Percentiles rank a stretch among this genome's conserved stretches.
phyloP scores from a whole-genome alignment of 2,113 vertebrate species.

The Casuarius casuarius region DNA sequence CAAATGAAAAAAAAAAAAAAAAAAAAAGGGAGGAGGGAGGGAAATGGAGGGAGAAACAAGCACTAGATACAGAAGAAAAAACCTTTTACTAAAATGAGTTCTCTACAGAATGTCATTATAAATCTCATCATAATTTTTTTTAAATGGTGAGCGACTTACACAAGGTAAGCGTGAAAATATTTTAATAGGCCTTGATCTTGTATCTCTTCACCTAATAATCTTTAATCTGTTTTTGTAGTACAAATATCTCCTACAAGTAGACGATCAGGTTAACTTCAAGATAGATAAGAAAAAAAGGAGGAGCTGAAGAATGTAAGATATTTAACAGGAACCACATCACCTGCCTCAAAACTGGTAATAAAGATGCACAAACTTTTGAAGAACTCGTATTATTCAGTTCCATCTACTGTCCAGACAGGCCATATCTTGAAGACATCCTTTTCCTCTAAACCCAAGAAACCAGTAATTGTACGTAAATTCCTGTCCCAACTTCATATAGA shows the following conservation, averaged over 20 bases:
- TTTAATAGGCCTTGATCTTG: not conserved
- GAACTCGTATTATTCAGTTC: not conserved
- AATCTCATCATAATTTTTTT: not conserved
- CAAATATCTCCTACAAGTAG: not conserved
- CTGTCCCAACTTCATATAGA: not conserved
- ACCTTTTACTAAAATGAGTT: not conserved
- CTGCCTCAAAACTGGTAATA: not conserved
- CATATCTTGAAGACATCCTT: not conserved
- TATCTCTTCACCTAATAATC: not conserved
- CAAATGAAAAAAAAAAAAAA: not conserved
- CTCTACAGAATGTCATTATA: not conserved
- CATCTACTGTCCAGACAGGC: slow-evolving; percentile 11
- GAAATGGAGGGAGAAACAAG: not conserved
- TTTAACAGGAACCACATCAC: slow-evolving; percentile 1
- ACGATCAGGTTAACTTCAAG: not conserved
- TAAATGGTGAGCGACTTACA: not conserved
- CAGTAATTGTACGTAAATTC: not conserved
- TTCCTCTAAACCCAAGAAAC: not conserved
- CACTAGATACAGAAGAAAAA: not conserved
- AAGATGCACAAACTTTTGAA: not conserved
- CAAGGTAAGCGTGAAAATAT: not conserved
- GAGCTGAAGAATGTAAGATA: not conserved
- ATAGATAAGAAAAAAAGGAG: not conserved
- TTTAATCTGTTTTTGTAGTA: not conserved
- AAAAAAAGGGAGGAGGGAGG: not conserved